phyloP scores from a whole-genome alignment of 2,888 invertebrate genomes.

The Seira musarum region DNA sequence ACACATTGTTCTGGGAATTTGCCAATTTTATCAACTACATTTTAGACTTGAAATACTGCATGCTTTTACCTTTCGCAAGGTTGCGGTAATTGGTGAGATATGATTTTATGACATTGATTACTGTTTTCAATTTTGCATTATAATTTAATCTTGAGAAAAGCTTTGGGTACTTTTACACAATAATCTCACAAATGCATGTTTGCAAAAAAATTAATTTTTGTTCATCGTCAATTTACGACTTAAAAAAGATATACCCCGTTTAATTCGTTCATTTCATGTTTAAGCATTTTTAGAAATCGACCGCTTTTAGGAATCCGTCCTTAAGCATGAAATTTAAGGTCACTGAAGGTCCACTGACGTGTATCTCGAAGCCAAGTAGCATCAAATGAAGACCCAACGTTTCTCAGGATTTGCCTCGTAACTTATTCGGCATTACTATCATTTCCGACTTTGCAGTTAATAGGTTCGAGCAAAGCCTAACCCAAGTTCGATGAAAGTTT shows the following conservation, averaged over 20 bases:
- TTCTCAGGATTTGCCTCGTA: background rate
- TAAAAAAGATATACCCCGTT: too few relatives aligned
- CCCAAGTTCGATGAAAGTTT: constrained; percentile 1
- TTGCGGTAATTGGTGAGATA: background rate
- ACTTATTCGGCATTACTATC: background rate
- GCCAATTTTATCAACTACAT: background rate
- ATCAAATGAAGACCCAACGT: background rate
- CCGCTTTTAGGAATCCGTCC: too few relatives aligned
- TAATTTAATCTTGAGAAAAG: background rate
- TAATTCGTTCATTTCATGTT: too few relatives aligned
- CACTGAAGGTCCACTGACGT: background rate
- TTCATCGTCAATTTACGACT: too few relatives aligned
- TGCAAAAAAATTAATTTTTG: too few relatives aligned
- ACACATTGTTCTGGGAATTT: background rate
- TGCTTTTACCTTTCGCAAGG: too few relatives aligned
- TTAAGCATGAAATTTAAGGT: background rate
- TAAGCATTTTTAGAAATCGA: too few relatives aligned
- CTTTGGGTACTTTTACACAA: background rate
- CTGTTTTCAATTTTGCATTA: constrained; percentile 2
- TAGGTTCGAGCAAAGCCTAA: background rate
- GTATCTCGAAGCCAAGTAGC: background rate
- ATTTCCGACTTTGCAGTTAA: background rate
- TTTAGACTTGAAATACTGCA: background rate
- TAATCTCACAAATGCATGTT: too few relatives aligned
- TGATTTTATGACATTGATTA: constrained; percentile 3